Evolutionary conservation across 2,113 vertebrate genomes (phyloP), one percentile per base, ranked within the genome.

Genomic region (Prunella fulvescens): DNA sequence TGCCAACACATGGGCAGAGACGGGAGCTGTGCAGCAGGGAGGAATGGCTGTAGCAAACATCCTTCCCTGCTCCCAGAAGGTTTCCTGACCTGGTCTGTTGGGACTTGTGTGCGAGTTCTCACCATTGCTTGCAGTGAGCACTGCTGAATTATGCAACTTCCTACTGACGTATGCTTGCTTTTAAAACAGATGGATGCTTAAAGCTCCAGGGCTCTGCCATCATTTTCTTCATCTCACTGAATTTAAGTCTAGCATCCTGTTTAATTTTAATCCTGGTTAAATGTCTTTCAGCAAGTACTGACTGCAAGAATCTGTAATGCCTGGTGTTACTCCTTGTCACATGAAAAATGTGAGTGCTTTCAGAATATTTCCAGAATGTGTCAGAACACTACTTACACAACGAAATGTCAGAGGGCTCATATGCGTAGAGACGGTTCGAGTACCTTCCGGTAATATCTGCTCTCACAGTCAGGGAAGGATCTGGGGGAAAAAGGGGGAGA

Each of bases 391-490:
- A 99, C 99, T 99, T 98, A 99, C 99, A 62, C 61, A 99, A 44
- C 29, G 97, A 78, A 80, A 96, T 37, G 95, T 99, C 99, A 18
- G 56, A 54, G 15, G 99, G 98, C 93, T 99, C 99, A 0, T 99
- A 99, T 18, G 99, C 98, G 0, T 99, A 99, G 96, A 99, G 97
- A 54, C 99, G 99, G 95, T 99, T 99, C 33, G 97, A 95, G 50
- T 99, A 99, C 96, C 98, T 99, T 20, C 99, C 99, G 3, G 97
- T 98, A 94, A 99, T 97, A 88, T 99, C 99, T 6, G 99, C 99
- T 96, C 99, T 99, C 44, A 99, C 99, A 1, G 99, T 99, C 98
- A 99, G 98, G 31, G 99, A 96, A 50, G 99, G 99, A 95, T 99
- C 99, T 99, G 96, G 90, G 90, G 66, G 83, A 44, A 86, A 77